These are phyloP conservation scores for Amphilophus citrinellus DNA, from an alignment of 2,113 vertebrate species.

Conservation along the genomic window DNA sequence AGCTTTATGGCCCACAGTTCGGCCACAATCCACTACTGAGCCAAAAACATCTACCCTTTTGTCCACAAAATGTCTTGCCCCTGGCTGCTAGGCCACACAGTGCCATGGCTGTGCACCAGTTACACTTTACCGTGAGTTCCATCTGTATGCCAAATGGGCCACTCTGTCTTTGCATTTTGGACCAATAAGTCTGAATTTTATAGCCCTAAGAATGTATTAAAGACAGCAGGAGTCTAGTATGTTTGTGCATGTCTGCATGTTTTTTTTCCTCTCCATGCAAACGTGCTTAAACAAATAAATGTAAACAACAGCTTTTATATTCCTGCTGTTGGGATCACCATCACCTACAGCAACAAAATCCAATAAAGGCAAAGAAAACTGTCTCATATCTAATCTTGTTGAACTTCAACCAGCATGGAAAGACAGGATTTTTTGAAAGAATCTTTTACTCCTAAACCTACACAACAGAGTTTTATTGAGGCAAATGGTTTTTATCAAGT, in stretches of 20 bases:
- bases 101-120: conserved; percentile 78
- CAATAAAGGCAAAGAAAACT: conserved; percentile 59
- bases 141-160: conserved; percentile 79
- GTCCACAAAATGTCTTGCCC: conserved; percentile 76
- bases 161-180: conserved; percentile 70
- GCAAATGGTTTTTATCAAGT: conserved; percentile 69
- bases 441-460: conserved; percentile 62
- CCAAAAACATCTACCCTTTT: conserved; percentile 75
- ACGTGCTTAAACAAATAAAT: conserved; percentile 4
- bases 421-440: conserved; percentile 70
- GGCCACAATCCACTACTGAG: conserved; percentile 60
- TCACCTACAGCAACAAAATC: conserved; percentile 40
- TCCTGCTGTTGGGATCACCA: conserved; percentile 25
- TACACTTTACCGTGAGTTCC: conserved; percentile 74
- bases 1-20: conserved; percentile 70
- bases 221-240: conserved; percentile 48
- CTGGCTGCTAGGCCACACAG: conserved; percentile 76
- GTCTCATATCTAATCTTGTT: conserved; percentile 78
- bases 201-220: conserved; percentile 51
- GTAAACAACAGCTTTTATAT: conserved; percentile 44
- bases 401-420: conserved; percentile 76
- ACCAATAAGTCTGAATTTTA: conserved; percentile 71
- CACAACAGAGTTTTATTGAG: conserved; percentile 64
- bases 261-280: background rate
- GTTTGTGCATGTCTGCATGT: conserved; percentile 16